A percentile compares a stretch with the other conserved stretches of the same genome.
phyloP scores from a whole-genome alignment of 64 coral and sea anemone genomes.

The Actinia equina region DNA sequence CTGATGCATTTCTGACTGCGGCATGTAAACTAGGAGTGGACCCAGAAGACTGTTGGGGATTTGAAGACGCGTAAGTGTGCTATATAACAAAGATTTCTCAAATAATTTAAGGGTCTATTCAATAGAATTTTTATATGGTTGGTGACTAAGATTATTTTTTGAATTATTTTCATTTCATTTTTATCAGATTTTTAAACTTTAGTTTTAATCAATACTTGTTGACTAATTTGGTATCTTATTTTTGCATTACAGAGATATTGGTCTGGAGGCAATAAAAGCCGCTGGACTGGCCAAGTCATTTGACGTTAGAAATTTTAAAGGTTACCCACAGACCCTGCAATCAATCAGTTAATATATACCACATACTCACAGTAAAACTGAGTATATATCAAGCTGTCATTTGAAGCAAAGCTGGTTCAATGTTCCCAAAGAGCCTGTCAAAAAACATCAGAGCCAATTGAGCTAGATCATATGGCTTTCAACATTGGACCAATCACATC shows the following conservation, averaged over 20 bases:
- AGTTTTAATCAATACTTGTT: background rate
- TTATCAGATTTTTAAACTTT: too few relatives aligned
- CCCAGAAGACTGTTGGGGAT: slow-evolving; percentile 78
- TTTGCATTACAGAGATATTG: slow-evolving; percentile 67
- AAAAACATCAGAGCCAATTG: background rate
- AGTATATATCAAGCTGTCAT: background rate
- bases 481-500: too few relatives aligned
- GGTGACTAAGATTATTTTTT: too few relatives aligned
- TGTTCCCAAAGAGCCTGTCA: too few relatives aligned
- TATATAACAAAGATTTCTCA: background rate
- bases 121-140: too few relatives aligned
- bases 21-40: slow-evolving; percentile 56
- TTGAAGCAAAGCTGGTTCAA: too few relatives aligned
- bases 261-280: slow-evolving; percentile 66
- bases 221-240: background rate
- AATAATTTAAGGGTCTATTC: too few relatives aligned
- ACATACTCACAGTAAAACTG: background rate
- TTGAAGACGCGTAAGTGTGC: slow-evolving; percentile 89
- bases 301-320: slow-evolving; percentile 60
- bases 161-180: too few relatives aligned
- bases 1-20: slow-evolving; percentile 70
- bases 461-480: too few relatives aligned
- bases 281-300: slow-evolving; percentile 68
- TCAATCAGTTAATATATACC: background rate
- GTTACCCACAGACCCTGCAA: slow-evolving; percentile 47